Conservation (phyloP, 2,888 invertebrate genomes). For the Drosophila paramelanica region DNA sequence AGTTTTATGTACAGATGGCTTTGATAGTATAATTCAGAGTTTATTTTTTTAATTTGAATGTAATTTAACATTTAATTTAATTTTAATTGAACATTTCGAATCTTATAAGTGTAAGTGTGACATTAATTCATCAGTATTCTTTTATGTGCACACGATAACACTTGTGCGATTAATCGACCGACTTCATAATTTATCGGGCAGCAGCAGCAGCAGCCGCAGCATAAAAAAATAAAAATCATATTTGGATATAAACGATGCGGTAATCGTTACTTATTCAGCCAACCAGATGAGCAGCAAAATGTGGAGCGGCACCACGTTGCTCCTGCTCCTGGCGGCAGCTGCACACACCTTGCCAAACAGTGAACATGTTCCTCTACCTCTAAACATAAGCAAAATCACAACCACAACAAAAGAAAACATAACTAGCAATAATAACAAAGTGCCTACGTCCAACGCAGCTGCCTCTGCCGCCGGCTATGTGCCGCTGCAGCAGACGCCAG, state of each 20-base stretch:
- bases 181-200: slow-evolving; percentile 30
- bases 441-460: slow-evolving; percentile 71
- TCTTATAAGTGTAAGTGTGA: background rate
- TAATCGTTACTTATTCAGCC: slow-evolving; percentile 43
- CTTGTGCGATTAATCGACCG: slow-evolving; percentile 29
- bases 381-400: slow-evolving; percentile 70
- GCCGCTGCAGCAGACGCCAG: slow-evolving; percentile 61
- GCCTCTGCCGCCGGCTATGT: slow-evolving; percentile 47
- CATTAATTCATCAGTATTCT: background rate
- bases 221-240: slow-evolving; percentile 36
- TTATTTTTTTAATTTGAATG: background rate
- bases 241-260: slow-evolving; percentile 52
- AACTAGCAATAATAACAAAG: slow-evolving; percentile 73
- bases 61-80: background rate
- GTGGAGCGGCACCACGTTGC: slow-evolving; percentile 47
- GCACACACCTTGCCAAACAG: slow-evolving; percentile 44
- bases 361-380: slow-evolving; percentile 74
- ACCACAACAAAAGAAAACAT: slow-evolving; percentile 46
- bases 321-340: slow-evolving; percentile 51
- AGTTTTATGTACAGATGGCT: too few species aligned
- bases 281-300: slow-evolving; percentile 54
- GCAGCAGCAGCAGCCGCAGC: slow-evolving; percentile 27
- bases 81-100: too few species aligned
- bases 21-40: background rate
- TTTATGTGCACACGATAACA: slow-evolving; percentile 11